These are phyloP conservation scores for Peromyscus melanophrys DNA, from an alignment of 2,797 vertebrate species.

Conservation along the genomic window DNA sequence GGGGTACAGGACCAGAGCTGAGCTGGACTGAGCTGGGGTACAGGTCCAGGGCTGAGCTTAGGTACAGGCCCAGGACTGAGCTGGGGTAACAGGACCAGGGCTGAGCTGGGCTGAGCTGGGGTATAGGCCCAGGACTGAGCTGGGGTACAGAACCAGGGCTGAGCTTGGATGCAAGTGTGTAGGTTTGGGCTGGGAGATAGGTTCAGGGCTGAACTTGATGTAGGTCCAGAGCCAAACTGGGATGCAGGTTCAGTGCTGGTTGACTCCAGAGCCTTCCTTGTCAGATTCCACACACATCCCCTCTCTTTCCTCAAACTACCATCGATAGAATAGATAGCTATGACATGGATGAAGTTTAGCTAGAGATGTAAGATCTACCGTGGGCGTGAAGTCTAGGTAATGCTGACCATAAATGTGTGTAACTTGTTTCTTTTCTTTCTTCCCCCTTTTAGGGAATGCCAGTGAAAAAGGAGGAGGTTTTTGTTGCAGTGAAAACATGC, in stretches of 20 bases:
- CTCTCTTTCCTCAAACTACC: neutral
- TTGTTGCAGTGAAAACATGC: constrained; percentile 98
- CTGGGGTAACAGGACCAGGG: neutral
- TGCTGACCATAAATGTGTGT: neutral
- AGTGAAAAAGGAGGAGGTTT: constrained; percentile 94
- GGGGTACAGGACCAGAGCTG: neutral
- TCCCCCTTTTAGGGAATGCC: constrained; percentile 91
- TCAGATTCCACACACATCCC: neutral
- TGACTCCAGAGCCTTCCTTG: neutral
- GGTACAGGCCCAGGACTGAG: neutral
- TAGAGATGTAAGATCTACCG: neutral
- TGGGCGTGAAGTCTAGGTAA: constrained; percentile 23
- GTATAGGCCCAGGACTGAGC: neutral
- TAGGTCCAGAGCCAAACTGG: neutral
- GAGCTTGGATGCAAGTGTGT: neutral
- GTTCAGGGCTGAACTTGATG: neutral
- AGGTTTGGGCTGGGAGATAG: neutral
- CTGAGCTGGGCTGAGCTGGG: neutral
- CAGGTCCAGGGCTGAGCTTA: neutral
- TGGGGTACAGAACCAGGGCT: neutral
- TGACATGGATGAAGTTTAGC: neutral
- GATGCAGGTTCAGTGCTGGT: neutral
- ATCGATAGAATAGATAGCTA: neutral
- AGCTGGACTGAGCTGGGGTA: neutral
- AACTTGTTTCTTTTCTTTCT: neutral